Evolutionary conservation across 37 sponge, comb jelly and placozoan genomes (phyloP).

Genomic region (Geodia barretti): DNA sequence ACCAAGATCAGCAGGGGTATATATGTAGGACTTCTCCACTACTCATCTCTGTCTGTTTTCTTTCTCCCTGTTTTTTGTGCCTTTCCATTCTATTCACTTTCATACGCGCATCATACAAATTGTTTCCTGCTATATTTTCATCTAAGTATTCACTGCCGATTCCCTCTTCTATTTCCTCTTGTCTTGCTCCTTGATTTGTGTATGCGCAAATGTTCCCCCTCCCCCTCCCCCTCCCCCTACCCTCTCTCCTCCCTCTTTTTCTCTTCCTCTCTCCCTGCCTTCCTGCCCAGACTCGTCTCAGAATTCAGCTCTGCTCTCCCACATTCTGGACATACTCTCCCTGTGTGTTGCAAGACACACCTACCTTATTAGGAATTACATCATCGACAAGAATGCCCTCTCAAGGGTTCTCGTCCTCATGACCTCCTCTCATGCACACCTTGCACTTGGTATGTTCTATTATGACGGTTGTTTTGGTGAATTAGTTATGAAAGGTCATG

Average conservation of each 20-base stretch:
- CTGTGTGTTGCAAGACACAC: conserved; percentile 92
- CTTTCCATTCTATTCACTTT: conserved; percentile 59
- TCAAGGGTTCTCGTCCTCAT: conserved; percentile 84
- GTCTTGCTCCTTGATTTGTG: not conserved
- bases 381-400: conserved; percentile 92
- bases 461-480: too few relatives aligned
- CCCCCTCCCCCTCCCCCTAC: not conserved
- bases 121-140: too few relatives aligned
- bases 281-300: conserved; percentile 60
- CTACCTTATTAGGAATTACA: conserved; percentile 93
- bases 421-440: conserved; percentile 82
- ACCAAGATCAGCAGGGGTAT: conserved; percentile 77
- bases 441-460: conserved; percentile 76
- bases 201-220: not conserved
- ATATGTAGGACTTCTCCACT: not conserved
- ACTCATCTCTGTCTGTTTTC: not conserved
- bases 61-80: conserved; percentile 22
- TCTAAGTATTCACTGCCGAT: too few relatives aligned
- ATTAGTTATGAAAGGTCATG: too few relatives aligned
- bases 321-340: conserved; percentile 92
- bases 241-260: not conserved
- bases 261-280: too few relatives aligned
- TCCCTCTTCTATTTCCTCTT: too few relatives aligned
- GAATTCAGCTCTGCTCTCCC: conserved; percentile 84
- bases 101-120: too few relatives aligned